Evolutionary conservation across 2,888 invertebrate species (phyloP).

Genomic region (Xanthorhoe designata): DNA sequence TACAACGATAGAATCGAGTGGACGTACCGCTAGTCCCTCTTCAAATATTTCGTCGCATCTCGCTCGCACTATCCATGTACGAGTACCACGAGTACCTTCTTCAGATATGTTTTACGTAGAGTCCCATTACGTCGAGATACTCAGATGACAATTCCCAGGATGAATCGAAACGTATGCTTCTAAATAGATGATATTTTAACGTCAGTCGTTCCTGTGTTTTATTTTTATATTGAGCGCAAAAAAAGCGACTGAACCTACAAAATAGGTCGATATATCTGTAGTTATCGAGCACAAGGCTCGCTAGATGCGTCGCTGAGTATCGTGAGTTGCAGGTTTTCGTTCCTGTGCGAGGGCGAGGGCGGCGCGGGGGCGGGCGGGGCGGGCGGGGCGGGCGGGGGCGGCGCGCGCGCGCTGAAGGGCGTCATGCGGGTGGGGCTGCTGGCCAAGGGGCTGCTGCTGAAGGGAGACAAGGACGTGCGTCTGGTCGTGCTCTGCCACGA

Average conservation of each 20-base stretch:
- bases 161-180: too few species aligned
- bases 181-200: too few species aligned
- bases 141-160: too few species aligned
- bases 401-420: slow-evolving; percentile 92
- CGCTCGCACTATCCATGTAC: too few species aligned
- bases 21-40: too few species aligned
- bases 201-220: too few species aligned
- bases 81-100: too few species aligned
- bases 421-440: slow-evolving; percentile 97
- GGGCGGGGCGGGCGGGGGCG: slow-evolving; percentile 34
- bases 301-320: background rate
- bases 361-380: slow-evolving; percentile 31
- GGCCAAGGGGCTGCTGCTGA: slow-evolving; percentile 91
- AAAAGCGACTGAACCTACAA: background rate
- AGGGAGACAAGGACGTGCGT: slow-evolving; percentile 95
- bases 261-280: background rate
- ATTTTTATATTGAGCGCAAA: too few species aligned
- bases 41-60: too few species aligned
- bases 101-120: too few species aligned
- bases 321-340: slow-evolving; percentile 70
- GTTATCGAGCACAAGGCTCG: background rate
- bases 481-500: slow-evolving; percentile 97
- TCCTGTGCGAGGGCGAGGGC: slow-evolving; percentile 69
- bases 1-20: too few species aligned
- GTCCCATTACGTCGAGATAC: too few species aligned